Percentiles rank a stretch among this genome's conserved stretches.
phyloP scores from a whole-genome alignment of 2,113 vertebrate species.

The Phainopepla nitens region DNA sequence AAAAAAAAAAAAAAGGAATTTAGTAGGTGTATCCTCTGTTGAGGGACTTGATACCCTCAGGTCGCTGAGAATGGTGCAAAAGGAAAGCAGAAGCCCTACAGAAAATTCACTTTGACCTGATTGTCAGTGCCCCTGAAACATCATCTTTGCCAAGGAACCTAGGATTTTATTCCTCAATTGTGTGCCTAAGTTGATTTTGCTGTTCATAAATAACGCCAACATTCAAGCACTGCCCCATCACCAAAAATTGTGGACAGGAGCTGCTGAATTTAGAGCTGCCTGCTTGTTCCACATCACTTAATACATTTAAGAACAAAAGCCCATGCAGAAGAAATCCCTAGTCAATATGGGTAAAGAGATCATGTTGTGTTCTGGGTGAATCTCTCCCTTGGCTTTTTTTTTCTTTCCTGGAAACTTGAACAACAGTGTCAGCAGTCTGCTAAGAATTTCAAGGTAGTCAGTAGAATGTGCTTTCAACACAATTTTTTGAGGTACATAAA shows the following conservation, averaged over 20 bases:
- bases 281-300: not conserved
- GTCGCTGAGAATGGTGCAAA: not conserved
- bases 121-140: not conserved
- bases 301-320: not conserved
- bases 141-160: not conserved
- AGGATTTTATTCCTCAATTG: not conserved
- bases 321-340: not conserved
- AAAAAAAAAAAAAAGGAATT: not conserved
- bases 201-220: not conserved
- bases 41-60: not conserved
- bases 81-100: not conserved
- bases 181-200: not conserved
- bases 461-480: not conserved
- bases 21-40: not conserved
- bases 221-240: not conserved
- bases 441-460: not conserved
- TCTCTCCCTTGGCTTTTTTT: not conserved
- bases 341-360: not conserved
- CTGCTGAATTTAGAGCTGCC: not conserved
- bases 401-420: not conserved
- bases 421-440: not conserved
- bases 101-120: not conserved
- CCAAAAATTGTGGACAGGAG: fast-evolving
- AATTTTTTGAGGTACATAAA: conserved; percentile 7
- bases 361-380: not conserved